Conservation (phyloP, 1,140 invertebrate genomes). For the Steinernema feltiae region DNA sequence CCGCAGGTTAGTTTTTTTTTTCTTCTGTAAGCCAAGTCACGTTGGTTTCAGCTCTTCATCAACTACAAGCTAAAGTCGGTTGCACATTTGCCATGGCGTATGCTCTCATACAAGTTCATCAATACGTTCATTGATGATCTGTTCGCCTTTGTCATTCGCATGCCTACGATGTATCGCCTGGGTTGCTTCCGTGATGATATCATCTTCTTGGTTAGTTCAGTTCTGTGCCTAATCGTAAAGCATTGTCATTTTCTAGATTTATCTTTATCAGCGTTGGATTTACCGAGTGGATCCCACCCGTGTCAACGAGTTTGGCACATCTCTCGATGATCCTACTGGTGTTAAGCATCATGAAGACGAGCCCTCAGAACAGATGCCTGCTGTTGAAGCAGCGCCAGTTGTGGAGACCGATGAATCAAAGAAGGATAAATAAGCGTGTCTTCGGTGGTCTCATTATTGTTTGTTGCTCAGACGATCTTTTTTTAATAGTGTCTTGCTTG, state of each 20-base stretch:
- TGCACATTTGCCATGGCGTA: slow-evolving; percentile 95
- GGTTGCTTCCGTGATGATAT: slow-evolving; percentile 76
- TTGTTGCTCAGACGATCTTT: no score
- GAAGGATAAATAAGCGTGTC: slow-evolving; percentile 19
- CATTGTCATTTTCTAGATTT: slow-evolving; percentile 62
- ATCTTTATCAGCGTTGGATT: slow-evolving; percentile 92
- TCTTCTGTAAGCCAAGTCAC: no score
- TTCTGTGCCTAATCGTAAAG: background rate
- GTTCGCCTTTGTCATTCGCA: slow-evolving; percentile 98
- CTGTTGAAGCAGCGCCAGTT: background rate
- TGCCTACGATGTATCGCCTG: slow-evolving; percentile 87
- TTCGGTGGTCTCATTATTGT: background rate
- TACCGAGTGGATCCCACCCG: slow-evolving; percentile 88
- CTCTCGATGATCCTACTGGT: slow-evolving; percentile 58
- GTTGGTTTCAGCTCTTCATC: slow-evolving; percentile 80
- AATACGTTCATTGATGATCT: slow-evolving; percentile 99
- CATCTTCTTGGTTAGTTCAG: slow-evolving; percentile 36
- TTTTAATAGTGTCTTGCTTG: no score
- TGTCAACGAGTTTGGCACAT: slow-evolving; percentile 89
- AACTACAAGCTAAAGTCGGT: slow-evolving; percentile 99
- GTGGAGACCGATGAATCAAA: slow-evolving; percentile 16
- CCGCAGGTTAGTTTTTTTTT: no score
- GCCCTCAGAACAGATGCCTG: background rate
- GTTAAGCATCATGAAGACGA: slow-evolving; percentile 3
- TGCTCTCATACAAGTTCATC: slow-evolving; percentile 99